Percentiles rank a stretch among this genome's conserved stretches.
Evolutionary conservation across 2,888 invertebrate species (phyloP).

Genomic region (Villa cingulata): DNA sequence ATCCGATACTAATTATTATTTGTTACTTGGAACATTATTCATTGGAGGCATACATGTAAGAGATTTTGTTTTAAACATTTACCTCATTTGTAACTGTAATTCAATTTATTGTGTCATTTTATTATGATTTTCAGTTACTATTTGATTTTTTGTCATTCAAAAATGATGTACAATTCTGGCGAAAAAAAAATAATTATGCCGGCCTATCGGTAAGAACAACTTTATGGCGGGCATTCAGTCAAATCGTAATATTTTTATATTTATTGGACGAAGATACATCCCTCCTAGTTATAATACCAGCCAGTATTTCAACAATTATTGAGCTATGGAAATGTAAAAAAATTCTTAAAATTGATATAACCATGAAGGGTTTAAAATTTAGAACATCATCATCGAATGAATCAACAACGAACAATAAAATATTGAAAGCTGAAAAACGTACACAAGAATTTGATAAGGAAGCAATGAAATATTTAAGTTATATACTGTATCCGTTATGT

Average conservation of each 20-base stretch:
- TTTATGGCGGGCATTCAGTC: constrained; percentile 88
- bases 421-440: constrained; percentile 51
- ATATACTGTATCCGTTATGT: constrained; percentile 80
- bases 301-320: constrained; percentile 74
- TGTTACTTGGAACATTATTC: constrained; percentile 77
- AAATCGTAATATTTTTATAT: constrained; percentile 81
- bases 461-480: constrained; percentile 84
- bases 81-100: neutral
- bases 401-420: constrained; percentile 15
- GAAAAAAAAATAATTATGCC: constrained; percentile 66
- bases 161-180: constrained; percentile 95
- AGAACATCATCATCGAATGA: constrained; percentile 18
- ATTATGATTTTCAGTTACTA: constrained; percentile 53
- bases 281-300: constrained; percentile 71
- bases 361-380: constrained; percentile 32
- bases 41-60: constrained; percentile 89
- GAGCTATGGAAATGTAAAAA: constrained; percentile 96
- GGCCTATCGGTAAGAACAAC: constrained; percentile 82
- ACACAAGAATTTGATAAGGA: constrained; percentile 82
- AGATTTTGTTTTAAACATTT: constrained; percentile 14
- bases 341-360: constrained; percentile 61
- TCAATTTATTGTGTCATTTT: neutral
- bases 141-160: constrained; percentile 97
- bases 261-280: constrained; percentile 87
- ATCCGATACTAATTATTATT: constrained; percentile 86